These are phyloP conservation scores for Phortica variegata DNA, from an alignment of 1,140 invertebrate species.

Conservation along the genomic window DNA sequence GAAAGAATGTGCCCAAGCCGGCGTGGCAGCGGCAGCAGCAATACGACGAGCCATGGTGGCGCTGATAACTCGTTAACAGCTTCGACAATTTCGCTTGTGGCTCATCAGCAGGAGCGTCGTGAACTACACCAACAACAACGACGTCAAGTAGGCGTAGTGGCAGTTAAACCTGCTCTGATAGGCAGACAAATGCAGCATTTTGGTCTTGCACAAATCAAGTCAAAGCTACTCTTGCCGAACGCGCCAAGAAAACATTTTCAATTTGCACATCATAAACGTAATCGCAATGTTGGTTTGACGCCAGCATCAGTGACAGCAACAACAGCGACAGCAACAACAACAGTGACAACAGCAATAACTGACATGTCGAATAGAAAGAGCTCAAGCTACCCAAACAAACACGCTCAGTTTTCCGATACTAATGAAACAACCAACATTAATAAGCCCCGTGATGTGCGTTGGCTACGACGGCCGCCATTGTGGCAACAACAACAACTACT, in stretches of 20 bases:
- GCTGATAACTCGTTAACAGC: conserved; percentile 23
- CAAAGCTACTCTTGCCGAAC: conserved; percentile 39
- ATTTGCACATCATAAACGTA: too few species aligned
- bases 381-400: conserved; percentile 8
- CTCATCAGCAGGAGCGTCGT: background rate
- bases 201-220: background rate
- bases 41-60: background rate
- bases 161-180: background rate
- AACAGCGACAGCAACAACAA: conserved; percentile 10
- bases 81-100: conserved; percentile 26
- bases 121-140: conserved; percentile 4
- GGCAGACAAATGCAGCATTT: background rate
- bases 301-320: background rate
- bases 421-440: conserved; percentile 20
- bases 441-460: conserved; percentile 31
- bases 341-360: conserved; percentile 9
- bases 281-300: too few species aligned
- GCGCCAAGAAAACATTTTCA: conserved; percentile 28
- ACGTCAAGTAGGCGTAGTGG: background rate
- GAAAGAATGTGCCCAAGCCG: too few species aligned
- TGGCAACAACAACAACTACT: conserved; percentile 32
- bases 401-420: background rate
- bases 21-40: background rate
- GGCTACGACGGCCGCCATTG: conserved; percentile 42
- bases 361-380: conserved; percentile 12